Base-by-base conservation (phyloP, 1,140 invertebrate genomes). In the Platyura marginata region DNA sequence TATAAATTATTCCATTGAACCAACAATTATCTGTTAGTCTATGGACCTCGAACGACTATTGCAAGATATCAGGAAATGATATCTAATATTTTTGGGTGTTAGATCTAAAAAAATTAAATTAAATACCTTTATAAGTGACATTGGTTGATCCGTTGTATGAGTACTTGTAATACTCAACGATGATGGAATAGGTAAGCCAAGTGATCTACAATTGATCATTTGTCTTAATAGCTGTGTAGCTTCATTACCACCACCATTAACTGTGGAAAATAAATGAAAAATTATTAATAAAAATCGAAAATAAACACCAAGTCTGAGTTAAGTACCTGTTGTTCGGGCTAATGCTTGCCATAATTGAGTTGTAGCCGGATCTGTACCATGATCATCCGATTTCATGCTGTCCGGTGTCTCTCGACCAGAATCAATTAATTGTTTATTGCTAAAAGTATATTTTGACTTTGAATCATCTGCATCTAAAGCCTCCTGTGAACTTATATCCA, bases 191-290 rank as follows among this genome's bases (percentile, higher is more conserved):
- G 63, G 73, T 66, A 79, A 79, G 34, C 75, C 77, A 32, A 78
- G 68, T 54, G 74, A 72, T 48, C 77, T 70, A 59, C 77, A 79
- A 52, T 75, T 80, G 47, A 84, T 82, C 36, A 84, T 62, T 49
- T 74, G 71, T 45, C 78, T 63, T 13, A 84, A 59, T 15, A 84
- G 54, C 54, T 81, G 79, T 36, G 76, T 79, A 2, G 79, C 76
- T 53, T 79, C 77, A 6, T 76, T 76, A 36, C 65, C 65, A 4
- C 59, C 61, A 49, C 63, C 64, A 44, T 44, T 44, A 3, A 37
- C 42, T 32, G n/a, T 21, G 21, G n/a, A 43, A 44, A 19, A 8
- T 40, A 43, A 25, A 23, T 18, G 6, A n/a, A 46, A 15, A 16
- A 13, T 36, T 29, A 40, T 21, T 8, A 29, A 29, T 29, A 29